A percentile compares a stretch with the other conserved stretches of the same genome.
Conservation (phyloP, 2,113 vertebrate species). For the Larimichthys crocea region DNA sequence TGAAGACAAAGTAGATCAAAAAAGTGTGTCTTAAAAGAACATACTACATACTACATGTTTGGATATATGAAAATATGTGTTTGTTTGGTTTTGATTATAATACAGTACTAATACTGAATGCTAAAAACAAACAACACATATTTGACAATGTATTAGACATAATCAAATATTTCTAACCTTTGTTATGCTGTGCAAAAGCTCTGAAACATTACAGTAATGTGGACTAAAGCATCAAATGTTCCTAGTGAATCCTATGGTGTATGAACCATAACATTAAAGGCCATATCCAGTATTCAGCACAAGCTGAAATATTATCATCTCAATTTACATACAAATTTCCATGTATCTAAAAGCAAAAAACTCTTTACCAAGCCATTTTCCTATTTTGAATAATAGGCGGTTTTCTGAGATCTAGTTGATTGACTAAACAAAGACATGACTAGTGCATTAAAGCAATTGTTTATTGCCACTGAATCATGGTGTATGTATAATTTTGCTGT, state of each 20-base stretch:
- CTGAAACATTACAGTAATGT: constrained; percentile 32
- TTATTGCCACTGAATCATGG: constrained; percentile 75
- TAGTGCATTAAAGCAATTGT: constrained; percentile 82
- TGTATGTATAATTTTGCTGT: constrained; percentile 79
- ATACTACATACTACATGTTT: neutral
- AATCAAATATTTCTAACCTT: constrained; percentile 47
- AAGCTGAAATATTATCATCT: constrained; percentile 73
- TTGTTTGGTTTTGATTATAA: neutral
- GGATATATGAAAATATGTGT: neutral
- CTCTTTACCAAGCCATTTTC: constrained; percentile 75
- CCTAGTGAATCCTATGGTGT: constrained; percentile 53
- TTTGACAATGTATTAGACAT: neutral
- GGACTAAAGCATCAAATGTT: constrained; percentile 55
- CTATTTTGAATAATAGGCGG: constrained; percentile 77
- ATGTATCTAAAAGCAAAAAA: constrained; percentile 77
- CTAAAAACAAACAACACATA: neutral
- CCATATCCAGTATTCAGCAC: constrained; percentile 67
- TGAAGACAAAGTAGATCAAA: neutral
- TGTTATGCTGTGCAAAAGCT: constrained; percentile 31
- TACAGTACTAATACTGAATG: neutral
- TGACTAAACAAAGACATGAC: constrained; percentile 81
- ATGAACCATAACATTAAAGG: constrained; percentile 74
- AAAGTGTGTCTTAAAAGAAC: neutral
- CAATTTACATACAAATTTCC: constrained; percentile 80
- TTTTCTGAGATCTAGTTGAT: constrained; percentile 77